These are phyloP conservation scores for Tokudaia muenninki DNA, from an alignment of 2,797 vertebrate genomes.

Conservation along the genomic window DNA sequence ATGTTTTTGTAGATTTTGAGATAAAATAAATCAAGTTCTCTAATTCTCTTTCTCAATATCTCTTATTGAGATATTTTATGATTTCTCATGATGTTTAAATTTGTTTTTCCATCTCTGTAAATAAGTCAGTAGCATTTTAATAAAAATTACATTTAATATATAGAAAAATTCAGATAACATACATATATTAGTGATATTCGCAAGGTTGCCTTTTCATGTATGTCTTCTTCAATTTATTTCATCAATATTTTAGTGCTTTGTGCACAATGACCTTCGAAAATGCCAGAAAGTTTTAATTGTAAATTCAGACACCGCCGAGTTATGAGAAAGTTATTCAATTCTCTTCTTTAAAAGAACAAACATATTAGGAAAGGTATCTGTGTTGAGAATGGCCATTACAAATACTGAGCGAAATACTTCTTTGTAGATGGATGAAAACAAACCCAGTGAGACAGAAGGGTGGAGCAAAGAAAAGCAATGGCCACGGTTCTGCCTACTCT, in stretches of 20 bases:
- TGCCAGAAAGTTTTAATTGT: neutral
- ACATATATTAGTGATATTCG: neutral
- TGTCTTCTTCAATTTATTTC: neutral
- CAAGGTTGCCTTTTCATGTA: neutral
- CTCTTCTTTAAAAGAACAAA: neutral
- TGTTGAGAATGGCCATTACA: neutral
- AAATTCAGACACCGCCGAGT: neutral
- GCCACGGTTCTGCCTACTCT: slow-evolving; percentile 35
- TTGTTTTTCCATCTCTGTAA: neutral
- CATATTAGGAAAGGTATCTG: neutral
- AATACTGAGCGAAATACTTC: neutral
- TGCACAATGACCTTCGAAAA: neutral
- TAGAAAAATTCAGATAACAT: neutral
- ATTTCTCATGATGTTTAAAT: neutral
- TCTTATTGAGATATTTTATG: neutral
- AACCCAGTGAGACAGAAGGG: neutral
- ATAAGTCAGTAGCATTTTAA: neutral
- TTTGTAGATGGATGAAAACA: slow-evolving; percentile 4
- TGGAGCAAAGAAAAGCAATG: neutral
- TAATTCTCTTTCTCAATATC: neutral
- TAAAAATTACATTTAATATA: neutral
- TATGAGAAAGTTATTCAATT: neutral
- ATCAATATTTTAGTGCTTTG: neutral
- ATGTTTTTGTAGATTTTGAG: neutral
- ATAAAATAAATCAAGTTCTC: neutral